These are phyloP conservation scores for Morpho achilles DNA, from an alignment of 2,888 invertebrate species.

Conservation along the genomic window DNA sequence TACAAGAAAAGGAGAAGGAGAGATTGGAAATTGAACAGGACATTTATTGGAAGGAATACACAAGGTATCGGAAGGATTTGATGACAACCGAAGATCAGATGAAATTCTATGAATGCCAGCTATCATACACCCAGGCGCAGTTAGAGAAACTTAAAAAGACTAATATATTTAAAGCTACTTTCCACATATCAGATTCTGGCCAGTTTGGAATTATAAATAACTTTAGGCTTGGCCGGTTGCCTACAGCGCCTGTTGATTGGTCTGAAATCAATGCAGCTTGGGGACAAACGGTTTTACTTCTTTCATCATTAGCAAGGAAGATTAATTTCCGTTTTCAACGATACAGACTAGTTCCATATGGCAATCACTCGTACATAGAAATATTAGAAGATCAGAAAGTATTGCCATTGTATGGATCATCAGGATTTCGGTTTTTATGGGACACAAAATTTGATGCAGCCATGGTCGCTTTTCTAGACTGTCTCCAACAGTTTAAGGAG, in stretches of 20 bases:
- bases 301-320: slow-evolving; percentile 94
- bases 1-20: slow-evolving; percentile 84
- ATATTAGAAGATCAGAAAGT: slow-evolving; percentile 87
- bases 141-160: slow-evolving; percentile 94
- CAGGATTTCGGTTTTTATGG: slow-evolving; percentile 96
- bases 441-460: slow-evolving; percentile 95
- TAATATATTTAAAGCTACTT: slow-evolving; percentile 98
- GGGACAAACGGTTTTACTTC: slow-evolving; percentile 97
- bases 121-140: slow-evolving; percentile 91
- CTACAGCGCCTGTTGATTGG: slow-evolving; percentile 97
- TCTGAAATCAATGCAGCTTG: slow-evolving; percentile 99
- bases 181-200: slow-evolving; percentile 98
- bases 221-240: slow-evolving; percentile 95
- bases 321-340: slow-evolving; percentile 93
- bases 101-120: slow-evolving; percentile 87
- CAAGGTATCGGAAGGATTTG: slow-evolving; percentile 90
- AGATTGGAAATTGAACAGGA: slow-evolving; percentile 89
- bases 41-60: slow-evolving; percentile 92
- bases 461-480: slow-evolving; percentile 98
- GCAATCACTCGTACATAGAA: slow-evolving; percentile 97
- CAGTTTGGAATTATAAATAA: slow-evolving; percentile 99
- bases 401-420: slow-evolving; percentile 92
- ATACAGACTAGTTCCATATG: slow-evolving; percentile 95
- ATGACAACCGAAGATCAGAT: slow-evolving; percentile 92
- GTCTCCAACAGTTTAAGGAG: slow-evolving; percentile 96